These are phyloP conservation scores for Magallana gigas DNA, from an alignment of 1,140 invertebrate species.

Conservation along the genomic window DNA sequence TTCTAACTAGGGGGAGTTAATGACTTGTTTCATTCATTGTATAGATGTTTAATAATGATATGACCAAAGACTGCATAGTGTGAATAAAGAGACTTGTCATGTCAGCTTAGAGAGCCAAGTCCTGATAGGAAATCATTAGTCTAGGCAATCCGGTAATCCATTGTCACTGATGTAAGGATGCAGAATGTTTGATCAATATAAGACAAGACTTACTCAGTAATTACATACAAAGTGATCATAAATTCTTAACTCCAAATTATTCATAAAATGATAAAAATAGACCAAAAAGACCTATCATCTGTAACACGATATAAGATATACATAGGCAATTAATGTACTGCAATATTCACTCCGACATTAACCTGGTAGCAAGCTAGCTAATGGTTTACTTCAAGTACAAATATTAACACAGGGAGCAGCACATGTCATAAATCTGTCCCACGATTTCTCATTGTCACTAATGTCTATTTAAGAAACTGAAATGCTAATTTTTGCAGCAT, in stretches of 20 bases:
- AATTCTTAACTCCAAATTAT: too few species aligned
- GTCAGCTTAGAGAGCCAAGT: not conserved
- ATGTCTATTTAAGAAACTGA: not conserved
- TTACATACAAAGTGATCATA: not conserved
- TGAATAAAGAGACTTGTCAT: not conserved
- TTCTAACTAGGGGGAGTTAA: conserved; percentile 2
- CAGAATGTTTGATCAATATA: not conserved
- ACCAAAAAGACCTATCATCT: too few species aligned
- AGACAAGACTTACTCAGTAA: not conserved
- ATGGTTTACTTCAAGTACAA: not conserved
- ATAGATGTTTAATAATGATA: not conserved
- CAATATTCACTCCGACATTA: too few species aligned
- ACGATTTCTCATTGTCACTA: conserved; percentile 14
- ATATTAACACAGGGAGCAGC: not conserved
- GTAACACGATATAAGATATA: too few species aligned
- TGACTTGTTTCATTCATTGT: conserved; percentile 2
- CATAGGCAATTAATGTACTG: too few species aligned
- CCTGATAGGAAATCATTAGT: conserved; percentile 14
- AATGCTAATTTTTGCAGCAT: conserved; percentile 21
- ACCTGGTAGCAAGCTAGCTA: too few species aligned
- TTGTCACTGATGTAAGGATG: conserved; percentile 15
- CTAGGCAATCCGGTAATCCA: not conserved
- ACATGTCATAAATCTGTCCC: not conserved
- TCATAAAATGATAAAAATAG: too few species aligned
- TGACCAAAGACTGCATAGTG: not conserved